Evolutionary conservation across 2,113 vertebrate species (phyloP), one percentile per base, ranked within the genome.

Genomic region (Seriola quinqueradiata): DNA sequence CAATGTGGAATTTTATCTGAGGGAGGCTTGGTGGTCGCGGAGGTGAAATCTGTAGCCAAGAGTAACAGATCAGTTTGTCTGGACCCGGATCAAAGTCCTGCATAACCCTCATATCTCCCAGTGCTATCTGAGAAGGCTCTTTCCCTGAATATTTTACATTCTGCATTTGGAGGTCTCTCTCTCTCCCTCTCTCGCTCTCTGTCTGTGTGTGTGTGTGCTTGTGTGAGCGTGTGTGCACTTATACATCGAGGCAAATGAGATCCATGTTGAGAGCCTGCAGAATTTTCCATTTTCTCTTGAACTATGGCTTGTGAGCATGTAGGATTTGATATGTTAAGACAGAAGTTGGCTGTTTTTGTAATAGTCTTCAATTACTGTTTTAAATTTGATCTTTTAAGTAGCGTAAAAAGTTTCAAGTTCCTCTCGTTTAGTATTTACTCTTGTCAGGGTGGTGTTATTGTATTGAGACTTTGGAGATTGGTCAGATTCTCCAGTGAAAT

Each of bases 121-220:
- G 57, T 60, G 77, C 70, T 23, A 71, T 79, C 74, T 81, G 73
- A 81, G 69, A 46, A 28, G 82, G 8, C 40, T 38, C 19, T 21
- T 57, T 19, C 19, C 36, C 42, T 80, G 46, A 80, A 87, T 85
- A 61, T 65, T 80, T 87, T 36, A 63, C 64, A 73, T 28, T 73
- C 14, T 1, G 46, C 1, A n/a, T 58, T 38, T 19, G n/a, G 32
- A 52, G 14, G 4, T 46, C 19, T n/a, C 0, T 68, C 32, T 52
- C 21, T 42, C 8, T 42, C 8, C 10, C 8, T 42, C 8, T 44
- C 11, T 52, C 10, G 10, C 8, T 44, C 11, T 52, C 10, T 19
- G 21, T 23, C 2, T 55, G 70, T 59, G 38, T 16, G 40, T 42
- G 36, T 42, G 36, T 58, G 69, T 61, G 48, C 8, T 17, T 48